These are phyloP conservation scores for Oxystoma pomonae DNA, from an alignment of 2,888 invertebrate genomes.

Conservation along the genomic window DNA sequence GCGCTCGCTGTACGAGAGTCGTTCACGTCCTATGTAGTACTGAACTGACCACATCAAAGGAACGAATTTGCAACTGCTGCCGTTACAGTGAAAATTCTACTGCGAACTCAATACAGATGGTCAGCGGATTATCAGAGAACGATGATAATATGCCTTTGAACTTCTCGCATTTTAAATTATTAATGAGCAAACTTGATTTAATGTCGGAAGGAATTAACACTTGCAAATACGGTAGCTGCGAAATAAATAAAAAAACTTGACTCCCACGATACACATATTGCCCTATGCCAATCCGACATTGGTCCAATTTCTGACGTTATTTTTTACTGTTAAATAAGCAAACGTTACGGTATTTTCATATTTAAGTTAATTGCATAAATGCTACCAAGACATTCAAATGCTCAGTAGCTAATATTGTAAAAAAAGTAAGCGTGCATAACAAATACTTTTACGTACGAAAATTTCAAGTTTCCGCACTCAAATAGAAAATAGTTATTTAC, in stretches of 20 bases:
- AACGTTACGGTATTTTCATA: too few relatives aligned
- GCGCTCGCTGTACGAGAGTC: neutral
- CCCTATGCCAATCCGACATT: neutral
- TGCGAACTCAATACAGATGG: neutral
- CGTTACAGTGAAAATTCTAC: neutral
- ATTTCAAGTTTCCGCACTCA: too few relatives aligned
- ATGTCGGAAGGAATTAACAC: neutral
- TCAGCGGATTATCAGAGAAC: neutral
- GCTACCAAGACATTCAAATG: too few relatives aligned
- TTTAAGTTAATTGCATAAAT: too few relatives aligned
- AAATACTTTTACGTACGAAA: too few relatives aligned
- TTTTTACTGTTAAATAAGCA: too few relatives aligned
- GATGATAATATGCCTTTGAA: neutral
- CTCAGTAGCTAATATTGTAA: too few relatives aligned
- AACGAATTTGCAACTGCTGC: neutral
- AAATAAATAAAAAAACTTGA: neutral
- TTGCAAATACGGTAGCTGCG: neutral
- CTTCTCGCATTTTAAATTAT: neutral
- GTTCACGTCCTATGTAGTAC: neutral
- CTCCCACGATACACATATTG: neutral
- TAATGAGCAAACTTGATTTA: neutral
- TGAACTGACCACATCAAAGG: neutral
- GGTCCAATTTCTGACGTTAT: too few relatives aligned
- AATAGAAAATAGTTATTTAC: too few relatives aligned
- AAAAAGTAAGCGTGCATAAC: too few relatives aligned